Percentiles rank a stretch among this genome's conserved stretches.
These are phyloP conservation scores for Sceloporus tristichus DNA, from an alignment of 2,113 vertebrate genomes.

Conservation along the genomic window DNA sequence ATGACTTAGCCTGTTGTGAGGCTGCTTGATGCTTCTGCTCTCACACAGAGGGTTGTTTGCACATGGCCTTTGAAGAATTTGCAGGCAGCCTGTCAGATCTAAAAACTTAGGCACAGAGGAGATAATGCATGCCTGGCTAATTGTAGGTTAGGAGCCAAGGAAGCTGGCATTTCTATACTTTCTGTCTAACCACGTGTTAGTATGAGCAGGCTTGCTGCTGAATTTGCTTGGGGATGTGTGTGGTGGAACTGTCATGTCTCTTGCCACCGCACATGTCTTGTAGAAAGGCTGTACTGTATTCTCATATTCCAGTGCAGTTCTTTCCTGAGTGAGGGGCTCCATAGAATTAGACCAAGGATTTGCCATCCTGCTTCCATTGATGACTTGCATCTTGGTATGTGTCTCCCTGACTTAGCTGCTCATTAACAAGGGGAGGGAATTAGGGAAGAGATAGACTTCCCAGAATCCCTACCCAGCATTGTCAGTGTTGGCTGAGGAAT, in stretches of 20 bases:
- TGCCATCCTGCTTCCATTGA: not conserved
- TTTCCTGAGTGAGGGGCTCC: not conserved
- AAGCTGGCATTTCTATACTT: not conserved
- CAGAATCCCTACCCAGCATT: no score
- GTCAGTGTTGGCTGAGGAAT: not conserved
- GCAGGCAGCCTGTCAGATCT: not conserved
- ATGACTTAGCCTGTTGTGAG: not conserved
- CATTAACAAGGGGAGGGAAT: no score
- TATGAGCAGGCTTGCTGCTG: not conserved
- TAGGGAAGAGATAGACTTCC: no score
- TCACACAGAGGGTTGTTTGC: not conserved
- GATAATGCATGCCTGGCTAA: not conserved
- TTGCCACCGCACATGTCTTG: not conserved
- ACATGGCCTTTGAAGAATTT: not conserved
- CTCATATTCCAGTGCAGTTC: not conserved
- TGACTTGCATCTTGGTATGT: no score
- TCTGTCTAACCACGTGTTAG: not conserved
- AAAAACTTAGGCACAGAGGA: not conserved
- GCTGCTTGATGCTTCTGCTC: no score
- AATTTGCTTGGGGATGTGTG: no score
- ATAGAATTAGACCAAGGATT: not conserved
- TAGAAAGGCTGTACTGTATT: not conserved
- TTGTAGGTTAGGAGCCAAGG: not conserved
- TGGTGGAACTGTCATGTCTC: no score
- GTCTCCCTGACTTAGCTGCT: no score